These are phyloP conservation scores for Operophtera brumata DNA, from an alignment of 2,888 invertebrate genomes.

Conservation along the genomic window DNA sequence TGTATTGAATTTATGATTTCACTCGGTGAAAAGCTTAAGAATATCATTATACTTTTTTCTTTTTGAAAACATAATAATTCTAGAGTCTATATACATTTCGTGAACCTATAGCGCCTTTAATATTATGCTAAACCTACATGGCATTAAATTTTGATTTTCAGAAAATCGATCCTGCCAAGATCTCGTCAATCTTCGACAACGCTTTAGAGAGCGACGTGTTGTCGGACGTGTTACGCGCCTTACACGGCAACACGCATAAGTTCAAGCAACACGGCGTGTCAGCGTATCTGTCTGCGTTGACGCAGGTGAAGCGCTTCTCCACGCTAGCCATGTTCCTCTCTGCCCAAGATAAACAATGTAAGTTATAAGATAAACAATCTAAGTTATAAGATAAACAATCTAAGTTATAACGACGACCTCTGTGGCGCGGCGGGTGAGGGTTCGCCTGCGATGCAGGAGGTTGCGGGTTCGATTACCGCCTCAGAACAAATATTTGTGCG, in stretches of 20 bases:
- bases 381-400: conserved; percentile 79
- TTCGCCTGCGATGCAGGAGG: too few species aligned
- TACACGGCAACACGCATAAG: conserved; percentile 63
- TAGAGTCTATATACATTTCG: too few species aligned
- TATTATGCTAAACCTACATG: too few species aligned
- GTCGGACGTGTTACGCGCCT: conserved; percentile 78
- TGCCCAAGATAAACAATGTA: conserved; percentile 80
- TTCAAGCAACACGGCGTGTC: conserved; percentile 63
- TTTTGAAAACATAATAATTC: too few species aligned
- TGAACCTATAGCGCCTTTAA: too few species aligned
- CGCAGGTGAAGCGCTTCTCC: conserved; percentile 82
- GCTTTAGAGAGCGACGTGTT: conserved; percentile 84
- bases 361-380: conserved; percentile 81
- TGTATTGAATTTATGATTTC: too few species aligned
- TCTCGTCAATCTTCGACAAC: conserved; percentile 84
- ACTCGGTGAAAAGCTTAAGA: too few species aligned
- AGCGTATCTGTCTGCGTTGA: conserved; percentile 76
- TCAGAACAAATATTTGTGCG: too few species aligned
- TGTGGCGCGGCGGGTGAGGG: too few species aligned
- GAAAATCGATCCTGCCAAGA: conserved; percentile 80
- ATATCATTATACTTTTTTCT: too few species aligned
- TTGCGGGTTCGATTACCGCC: too few species aligned
- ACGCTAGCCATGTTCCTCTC: conserved; percentile 84
- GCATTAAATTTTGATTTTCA: conserved; percentile 53
- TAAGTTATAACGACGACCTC: conserved; percentile 63